These are phyloP conservation scores for Meandrusa payeni DNA, from an alignment of 2,888 invertebrate genomes.

Conservation along the genomic window DNA sequence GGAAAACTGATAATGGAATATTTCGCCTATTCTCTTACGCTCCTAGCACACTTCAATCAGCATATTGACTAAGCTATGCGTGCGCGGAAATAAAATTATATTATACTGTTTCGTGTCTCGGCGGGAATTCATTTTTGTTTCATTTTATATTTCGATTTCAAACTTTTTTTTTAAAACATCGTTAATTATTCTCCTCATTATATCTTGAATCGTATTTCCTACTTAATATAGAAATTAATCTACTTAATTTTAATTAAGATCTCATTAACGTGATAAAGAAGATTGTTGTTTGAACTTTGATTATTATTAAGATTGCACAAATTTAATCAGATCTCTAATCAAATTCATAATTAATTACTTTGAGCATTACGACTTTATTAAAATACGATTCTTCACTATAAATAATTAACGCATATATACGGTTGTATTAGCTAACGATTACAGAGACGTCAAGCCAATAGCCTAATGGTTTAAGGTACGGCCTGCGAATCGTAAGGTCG, in stretches of 20 bases:
- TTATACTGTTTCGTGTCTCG: not conserved
- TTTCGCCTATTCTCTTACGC: slow-evolving; percentile 17
- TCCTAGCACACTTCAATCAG: slow-evolving; percentile 16
- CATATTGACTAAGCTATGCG: slow-evolving; percentile 10
- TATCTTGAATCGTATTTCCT: slow-evolving; percentile 15
- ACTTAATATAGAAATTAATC: slow-evolving; percentile 15
- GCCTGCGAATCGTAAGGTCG: too few relatives aligned
- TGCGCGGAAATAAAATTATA: slow-evolving; percentile 1
- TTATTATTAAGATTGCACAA: slow-evolving; percentile 1
- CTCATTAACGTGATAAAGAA: slow-evolving; percentile 13
- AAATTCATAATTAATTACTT: too few relatives aligned
- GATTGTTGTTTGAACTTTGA: slow-evolving; percentile 4
- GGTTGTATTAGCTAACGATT: too few relatives aligned
- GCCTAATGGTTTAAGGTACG: too few relatives aligned
- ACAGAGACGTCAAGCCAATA: too few relatives aligned
- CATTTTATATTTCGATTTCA: slow-evolving; percentile 6
- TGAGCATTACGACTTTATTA: too few relatives aligned
- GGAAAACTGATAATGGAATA: slow-evolving; percentile 21
- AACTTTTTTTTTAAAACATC: slow-evolving; percentile 10
- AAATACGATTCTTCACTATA: too few relatives aligned
- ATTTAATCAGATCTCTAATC: not conserved
- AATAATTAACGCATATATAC: too few relatives aligned
- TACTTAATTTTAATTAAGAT: slow-evolving; percentile 18
- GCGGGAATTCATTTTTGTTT: slow-evolving; percentile 2
- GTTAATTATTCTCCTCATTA: slow-evolving; percentile 13